Evolutionary conservation across 2,797 vertebrate genomes (phyloP).

Genomic region (Morus bassanus): DNA sequence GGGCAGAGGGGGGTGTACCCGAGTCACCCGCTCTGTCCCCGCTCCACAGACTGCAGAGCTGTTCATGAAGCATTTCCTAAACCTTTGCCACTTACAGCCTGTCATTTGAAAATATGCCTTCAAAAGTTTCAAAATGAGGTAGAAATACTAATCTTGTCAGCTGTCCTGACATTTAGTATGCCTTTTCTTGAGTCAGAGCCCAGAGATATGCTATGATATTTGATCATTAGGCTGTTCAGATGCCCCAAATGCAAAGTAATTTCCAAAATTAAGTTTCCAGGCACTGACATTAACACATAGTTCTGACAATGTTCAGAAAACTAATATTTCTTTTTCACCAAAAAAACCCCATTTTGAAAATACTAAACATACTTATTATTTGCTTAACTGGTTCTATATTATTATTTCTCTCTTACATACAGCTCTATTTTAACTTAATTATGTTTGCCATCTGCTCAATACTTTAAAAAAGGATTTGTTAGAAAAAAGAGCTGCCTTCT

Average conservation of each 20-base stretch:
- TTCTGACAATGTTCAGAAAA: neutral
- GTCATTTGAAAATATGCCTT: neutral
- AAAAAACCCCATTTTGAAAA: neutral
- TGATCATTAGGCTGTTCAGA: neutral
- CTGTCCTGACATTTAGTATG: neutral
- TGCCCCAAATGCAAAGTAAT: neutral
- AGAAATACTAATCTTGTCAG: neutral
- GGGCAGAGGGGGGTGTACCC: neutral
- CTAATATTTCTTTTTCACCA: neutral
- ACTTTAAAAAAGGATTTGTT: neutral
- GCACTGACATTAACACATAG: neutral
- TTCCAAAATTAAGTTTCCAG: neutral
- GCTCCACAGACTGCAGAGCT: neutral
- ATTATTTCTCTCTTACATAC: neutral
- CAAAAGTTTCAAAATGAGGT: neutral
- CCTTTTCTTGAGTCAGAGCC: neutral
- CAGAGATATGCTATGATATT: neutral
- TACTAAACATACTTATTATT: neutral
- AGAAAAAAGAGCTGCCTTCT: neutral
- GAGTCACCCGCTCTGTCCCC: rapidly evolving
- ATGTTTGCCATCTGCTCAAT: neutral
- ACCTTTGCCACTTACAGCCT: neutral
- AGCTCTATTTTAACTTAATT: neutral
- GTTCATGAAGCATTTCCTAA: neutral
- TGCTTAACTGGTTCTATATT: neutral